Evolutionary conservation across 2,888 invertebrate species (phyloP), one percentile per base, ranked within the genome.

Genomic region (Luffia ferchaultella): DNA sequence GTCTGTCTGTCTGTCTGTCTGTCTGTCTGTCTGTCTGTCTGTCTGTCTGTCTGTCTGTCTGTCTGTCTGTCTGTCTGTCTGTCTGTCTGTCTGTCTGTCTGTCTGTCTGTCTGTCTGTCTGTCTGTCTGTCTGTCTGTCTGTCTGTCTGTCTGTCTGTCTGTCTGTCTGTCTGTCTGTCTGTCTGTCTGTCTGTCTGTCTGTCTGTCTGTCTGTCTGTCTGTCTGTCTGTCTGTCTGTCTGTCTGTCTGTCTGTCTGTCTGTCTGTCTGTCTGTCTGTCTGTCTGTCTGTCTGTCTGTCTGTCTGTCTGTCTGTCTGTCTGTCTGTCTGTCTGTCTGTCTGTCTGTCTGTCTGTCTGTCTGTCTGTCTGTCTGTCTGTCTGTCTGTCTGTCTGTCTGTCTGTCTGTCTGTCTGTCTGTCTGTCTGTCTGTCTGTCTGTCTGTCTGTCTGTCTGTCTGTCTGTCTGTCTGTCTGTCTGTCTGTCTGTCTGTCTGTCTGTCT

Each of bases 11-110:
- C 52, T 54, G 52, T 57, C 51, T 54, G 53, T 57, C 54, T 57
- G 54, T 57, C 54, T 55, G 54, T 57, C 52, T 55, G 53, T 57
- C 52, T 57, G 54, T 57, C 54, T 54, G 55, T 55, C 54, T 56
- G 55, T 55, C 55, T 55, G 55, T 52, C 55, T 56, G 55, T 55
- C 55, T 55, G 55, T 55, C 55, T 55, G 54, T 50, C 54, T 53
- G 54, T 54, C 54, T 55, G 54, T 54, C 54, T 54, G 54, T 54
- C 54, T 54, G 54, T 54, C 54, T 56, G 55, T 55, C 55, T 55
- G 55, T 56, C 55, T 55, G 55, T 55, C 55, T 56, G 55, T 55
- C 55, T 55, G 55, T 56, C 50, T 55, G 52, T 55, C 52, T 52
- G 52, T 55, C 52, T 55, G 52, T 55, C 52, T 55, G 52, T 55